Percentiles rank a stretch among this genome's conserved stretches.
These are phyloP conservation scores for Peucedramus taeniatus DNA, from an alignment of 2,113 vertebrate species.

Conservation along the genomic window DNA sequence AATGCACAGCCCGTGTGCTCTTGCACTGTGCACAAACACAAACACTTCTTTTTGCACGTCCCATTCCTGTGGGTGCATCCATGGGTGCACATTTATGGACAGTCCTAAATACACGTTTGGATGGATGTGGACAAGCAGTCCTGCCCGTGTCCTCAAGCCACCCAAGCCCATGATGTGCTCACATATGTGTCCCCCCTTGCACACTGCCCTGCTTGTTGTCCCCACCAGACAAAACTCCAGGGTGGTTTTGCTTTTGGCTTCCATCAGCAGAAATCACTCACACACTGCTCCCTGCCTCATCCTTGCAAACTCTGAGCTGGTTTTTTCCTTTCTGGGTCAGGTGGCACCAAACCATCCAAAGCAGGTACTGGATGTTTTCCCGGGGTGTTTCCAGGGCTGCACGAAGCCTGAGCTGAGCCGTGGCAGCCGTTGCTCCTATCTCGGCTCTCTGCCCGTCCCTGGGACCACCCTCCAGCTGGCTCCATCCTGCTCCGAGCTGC, in stretches of 20 bases:
- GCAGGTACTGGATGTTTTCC: background rate
- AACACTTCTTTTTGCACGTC: fast-evolving
- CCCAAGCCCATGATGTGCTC: background rate
- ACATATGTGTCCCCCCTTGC: fast-evolving
- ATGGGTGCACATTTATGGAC: background rate
- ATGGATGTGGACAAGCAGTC: background rate
- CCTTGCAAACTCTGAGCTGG: background rate
- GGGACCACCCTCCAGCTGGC: background rate
- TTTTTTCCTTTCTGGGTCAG: background rate
- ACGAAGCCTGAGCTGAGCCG: background rate
- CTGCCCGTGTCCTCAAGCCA: background rate
- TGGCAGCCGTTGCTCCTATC: background rate
- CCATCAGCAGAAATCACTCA: background rate
- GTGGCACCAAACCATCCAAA: fast-evolving
- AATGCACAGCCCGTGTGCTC: fast-evolving
- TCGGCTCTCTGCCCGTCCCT: background rate
- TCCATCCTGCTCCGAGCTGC: background rate
- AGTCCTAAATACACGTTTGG: fast-evolving
- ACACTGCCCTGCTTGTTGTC: fast-evolving
- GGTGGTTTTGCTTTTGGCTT: background rate
- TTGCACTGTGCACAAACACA: background rate
- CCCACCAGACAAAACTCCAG: background rate
- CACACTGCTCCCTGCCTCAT: background rate
- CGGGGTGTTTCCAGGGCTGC: background rate
- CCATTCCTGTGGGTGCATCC: fast-evolving